phyloP scores from a whole-genome alignment of 2,113 vertebrate genomes.

The Myrmecobius fasciatus region DNA sequence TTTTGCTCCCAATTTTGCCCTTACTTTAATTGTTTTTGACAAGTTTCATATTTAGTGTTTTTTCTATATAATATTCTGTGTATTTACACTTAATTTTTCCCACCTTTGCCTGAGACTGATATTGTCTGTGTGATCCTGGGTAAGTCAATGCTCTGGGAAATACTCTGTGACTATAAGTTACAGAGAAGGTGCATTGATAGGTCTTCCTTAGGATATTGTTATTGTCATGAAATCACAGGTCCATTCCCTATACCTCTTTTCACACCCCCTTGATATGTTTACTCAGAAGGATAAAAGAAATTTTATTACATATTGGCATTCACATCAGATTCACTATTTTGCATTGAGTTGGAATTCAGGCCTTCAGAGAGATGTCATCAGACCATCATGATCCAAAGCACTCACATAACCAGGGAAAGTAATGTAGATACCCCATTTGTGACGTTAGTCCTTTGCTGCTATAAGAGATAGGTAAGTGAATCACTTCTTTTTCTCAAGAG shows the following conservation, averaged over 20 bases:
- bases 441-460: background rate
- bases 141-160: background rate
- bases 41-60: background rate
- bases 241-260: background rate
- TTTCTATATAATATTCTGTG: background rate
- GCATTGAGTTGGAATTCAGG: background rate
- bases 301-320: background rate
- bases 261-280: background rate
- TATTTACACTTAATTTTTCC: background rate
- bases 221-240: background rate
- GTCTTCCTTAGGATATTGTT: background rate
- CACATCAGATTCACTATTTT: background rate
- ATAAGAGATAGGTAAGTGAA: background rate
- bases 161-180: background rate
- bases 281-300: background rate
- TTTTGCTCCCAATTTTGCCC: background rate
- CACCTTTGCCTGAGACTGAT: background rate
- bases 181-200: background rate
- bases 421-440: background rate
- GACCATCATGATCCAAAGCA: background rate
- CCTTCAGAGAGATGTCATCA: background rate
- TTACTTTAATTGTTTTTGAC: background rate
- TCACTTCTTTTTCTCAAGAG: background rate
- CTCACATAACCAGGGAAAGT: background rate
- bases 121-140: background rate